Conservation (phyloP, 1,140 invertebrate genomes). For the Cydia strobilella region DNA sequence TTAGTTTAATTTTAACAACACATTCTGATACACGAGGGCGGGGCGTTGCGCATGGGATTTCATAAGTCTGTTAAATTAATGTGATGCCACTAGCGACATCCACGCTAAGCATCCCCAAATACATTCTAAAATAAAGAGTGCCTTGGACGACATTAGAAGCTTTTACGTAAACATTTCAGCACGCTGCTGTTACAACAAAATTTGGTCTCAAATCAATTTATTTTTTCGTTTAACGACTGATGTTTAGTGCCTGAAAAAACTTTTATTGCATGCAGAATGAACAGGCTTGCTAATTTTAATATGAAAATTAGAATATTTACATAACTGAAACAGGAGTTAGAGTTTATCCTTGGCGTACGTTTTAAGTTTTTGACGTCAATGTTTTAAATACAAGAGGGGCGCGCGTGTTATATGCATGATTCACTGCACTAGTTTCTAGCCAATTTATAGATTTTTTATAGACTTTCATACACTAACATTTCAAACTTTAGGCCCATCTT, state of each 20-base stretch:
- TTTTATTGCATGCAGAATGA: not conserved
- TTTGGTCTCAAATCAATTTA: slow-evolving; percentile 35
- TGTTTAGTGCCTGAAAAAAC: slow-evolving; percentile 5
- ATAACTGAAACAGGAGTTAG: slow-evolving; percentile 19
- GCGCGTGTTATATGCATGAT: slow-evolving; percentile 39
- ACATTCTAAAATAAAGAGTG: slow-evolving; percentile 51
- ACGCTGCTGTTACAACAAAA: not conserved
- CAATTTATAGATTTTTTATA: slow-evolving; percentile 32
- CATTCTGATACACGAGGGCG: slow-evolving; percentile 20
- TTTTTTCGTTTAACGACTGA: not conserved
- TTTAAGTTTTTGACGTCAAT: slow-evolving; percentile 51
- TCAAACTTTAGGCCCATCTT: slow-evolving; percentile 1
- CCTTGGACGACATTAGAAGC: slow-evolving; percentile 40
- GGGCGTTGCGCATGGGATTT: slow-evolving; percentile 38
- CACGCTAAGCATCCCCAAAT: slow-evolving; percentile 49
- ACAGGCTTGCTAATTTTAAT: slow-evolving; percentile 13
- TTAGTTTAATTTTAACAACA: slow-evolving; percentile 26
- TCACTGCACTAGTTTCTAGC: slow-evolving; percentile 45
- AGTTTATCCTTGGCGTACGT: slow-evolving; percentile 40
- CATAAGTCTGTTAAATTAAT: slow-evolving; percentile 46
- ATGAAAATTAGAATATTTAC: slow-evolving; percentile 17
- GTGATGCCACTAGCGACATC: slow-evolving; percentile 35
- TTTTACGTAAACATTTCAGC: slow-evolving; percentile 46
- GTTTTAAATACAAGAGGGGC: slow-evolving; percentile 50
- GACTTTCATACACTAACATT: slow-evolving; percentile 1